Conservation (phyloP, 2,113 vertebrate species). For the Leiothrix lutea region DNA sequence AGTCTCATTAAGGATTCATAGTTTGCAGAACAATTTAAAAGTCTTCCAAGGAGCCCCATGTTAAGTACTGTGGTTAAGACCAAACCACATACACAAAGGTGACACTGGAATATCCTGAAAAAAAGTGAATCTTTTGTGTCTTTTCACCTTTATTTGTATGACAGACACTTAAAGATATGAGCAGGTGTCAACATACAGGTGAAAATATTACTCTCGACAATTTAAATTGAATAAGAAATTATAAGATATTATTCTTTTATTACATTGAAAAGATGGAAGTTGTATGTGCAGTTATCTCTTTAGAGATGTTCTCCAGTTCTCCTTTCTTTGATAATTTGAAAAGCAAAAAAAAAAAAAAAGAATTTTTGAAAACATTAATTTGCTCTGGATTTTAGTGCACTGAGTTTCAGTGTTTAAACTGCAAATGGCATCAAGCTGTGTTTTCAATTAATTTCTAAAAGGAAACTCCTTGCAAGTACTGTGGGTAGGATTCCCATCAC, state of each 20-base stretch:
- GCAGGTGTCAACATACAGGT: not conserved
- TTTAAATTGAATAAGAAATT: not conserved
- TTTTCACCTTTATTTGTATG: not conserved
- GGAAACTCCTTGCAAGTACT: slow-evolving; percentile 8
- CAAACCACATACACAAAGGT: not conserved
- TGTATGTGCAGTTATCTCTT: not conserved
- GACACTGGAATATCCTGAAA: not conserved
- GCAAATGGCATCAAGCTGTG: slow-evolving; percentile 15
- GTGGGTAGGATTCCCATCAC: slow-evolving; percentile 11
- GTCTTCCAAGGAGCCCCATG: not conserved
- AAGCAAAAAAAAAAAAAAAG: not conserved
- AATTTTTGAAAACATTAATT: not conserved
- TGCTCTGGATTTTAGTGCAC: slow-evolving; percentile 11
- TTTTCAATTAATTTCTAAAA: slow-evolving; percentile 55
- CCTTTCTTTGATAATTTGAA: not conserved
- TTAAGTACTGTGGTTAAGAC: not conserved
- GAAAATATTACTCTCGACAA: not conserved
- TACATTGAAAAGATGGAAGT: not conserved
- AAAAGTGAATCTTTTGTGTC: not conserved
- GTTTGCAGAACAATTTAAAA: not conserved
- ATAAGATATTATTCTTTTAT: not conserved
- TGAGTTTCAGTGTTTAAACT: slow-evolving; percentile 56
- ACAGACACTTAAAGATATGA: not conserved
- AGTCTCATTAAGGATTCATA: not conserved
- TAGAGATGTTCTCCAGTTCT: not conserved